These are phyloP conservation scores for Mesorhabditis sp. DNA, from an alignment of 2,888 invertebrate genomes.

Conservation along the genomic window DNA sequence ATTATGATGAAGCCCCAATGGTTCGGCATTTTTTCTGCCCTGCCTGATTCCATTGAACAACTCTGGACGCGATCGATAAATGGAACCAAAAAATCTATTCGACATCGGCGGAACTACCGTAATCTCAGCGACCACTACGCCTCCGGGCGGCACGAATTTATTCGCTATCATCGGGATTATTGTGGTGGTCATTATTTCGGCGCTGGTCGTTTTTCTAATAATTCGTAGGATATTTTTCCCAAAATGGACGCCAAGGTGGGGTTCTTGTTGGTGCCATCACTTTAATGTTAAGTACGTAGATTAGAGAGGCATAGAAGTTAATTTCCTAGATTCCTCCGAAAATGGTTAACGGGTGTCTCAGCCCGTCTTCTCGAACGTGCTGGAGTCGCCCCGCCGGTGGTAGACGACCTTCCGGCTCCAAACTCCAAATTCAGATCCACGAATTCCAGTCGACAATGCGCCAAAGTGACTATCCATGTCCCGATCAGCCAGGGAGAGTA, in stretches of 20 bases:
- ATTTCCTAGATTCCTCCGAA: neutral
- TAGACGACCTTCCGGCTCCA: neutral
- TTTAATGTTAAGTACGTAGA: neutral
- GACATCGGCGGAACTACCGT: no score
- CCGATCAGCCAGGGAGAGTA: neutral
- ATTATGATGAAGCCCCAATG: no score
- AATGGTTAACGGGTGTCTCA: neutral
- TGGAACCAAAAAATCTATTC: no score
- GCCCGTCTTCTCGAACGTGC: neutral
- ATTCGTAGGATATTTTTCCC: neutral
- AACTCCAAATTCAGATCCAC: neutral
- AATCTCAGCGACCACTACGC: neutral
- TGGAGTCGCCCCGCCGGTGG: neutral
- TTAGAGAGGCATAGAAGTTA: no score
- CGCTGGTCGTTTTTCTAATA: neutral
- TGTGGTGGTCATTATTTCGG: neutral
- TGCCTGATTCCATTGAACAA: no score
- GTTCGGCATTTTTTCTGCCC: no score
- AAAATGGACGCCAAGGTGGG: neutral
- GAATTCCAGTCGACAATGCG: neutral
- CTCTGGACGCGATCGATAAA: no score
- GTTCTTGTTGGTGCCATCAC: neutral
- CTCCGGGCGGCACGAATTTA: neutral
- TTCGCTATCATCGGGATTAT: neutral
- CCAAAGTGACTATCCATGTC: conserved; percentile 1